phyloP scores from a whole-genome alignment of 2,113 vertebrate genomes.

The Ifrita kowaldi region DNA sequence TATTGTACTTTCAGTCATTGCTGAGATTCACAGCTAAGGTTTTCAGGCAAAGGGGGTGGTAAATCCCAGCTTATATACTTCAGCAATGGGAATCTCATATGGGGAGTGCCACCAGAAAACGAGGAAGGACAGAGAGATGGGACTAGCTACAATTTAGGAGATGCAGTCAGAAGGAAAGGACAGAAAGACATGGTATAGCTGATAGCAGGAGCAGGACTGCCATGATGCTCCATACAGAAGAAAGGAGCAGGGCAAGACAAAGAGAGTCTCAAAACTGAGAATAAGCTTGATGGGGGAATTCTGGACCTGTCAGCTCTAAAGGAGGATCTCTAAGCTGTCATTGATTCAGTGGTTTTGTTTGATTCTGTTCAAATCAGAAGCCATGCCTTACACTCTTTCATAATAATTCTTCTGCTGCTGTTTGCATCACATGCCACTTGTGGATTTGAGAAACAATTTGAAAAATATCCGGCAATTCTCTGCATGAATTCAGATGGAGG shows the following conservation, averaged over 20 bases:
- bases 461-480: background rate
- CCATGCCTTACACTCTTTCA: background rate
- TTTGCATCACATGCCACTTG: background rate
- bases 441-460: background rate
- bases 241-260: background rate
- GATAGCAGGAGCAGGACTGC: background rate
- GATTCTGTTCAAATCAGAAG: background rate
- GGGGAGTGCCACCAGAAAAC: background rate
- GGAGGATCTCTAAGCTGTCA: background rate
- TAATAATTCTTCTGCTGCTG: background rate
- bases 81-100: background rate
- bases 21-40: background rate
- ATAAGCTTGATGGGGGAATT: fast-evolving
- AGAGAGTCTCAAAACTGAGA: background rate
- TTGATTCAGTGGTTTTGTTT: background rate
- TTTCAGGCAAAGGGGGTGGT: background rate
- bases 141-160: background rate
- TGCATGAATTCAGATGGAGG: background rate
- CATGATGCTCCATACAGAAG: background rate
- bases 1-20: background rate
- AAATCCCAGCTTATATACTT: background rate
- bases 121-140: background rate
- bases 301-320: background rate
- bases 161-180: background rate
- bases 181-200: background rate